Percentiles rank a stretch among this genome's conserved stretches.
These are phyloP conservation scores for Patiria miniata DNA, from an alignment of 35 echinoderm and acorn worm species.

Conservation along the genomic window DNA sequence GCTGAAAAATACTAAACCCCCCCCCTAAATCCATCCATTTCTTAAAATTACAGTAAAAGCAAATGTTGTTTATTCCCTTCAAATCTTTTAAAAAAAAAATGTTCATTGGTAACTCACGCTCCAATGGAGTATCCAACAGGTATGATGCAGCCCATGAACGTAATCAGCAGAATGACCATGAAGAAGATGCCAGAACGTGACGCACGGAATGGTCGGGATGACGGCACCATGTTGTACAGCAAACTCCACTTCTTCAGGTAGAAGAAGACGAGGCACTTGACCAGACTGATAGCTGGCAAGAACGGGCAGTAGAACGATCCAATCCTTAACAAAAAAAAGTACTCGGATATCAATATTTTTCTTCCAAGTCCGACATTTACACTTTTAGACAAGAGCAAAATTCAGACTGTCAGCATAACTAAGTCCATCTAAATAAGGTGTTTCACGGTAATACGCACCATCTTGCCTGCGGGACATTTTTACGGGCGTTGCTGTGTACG, in stretches of 20 bases:
- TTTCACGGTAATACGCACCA: too few species aligned
- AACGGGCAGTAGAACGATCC: conserved; percentile 89
- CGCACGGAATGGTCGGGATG: conserved; percentile 83
- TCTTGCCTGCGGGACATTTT: too few species aligned
- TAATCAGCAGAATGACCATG: conserved; percentile 87
- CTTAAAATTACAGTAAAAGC: too few species aligned
- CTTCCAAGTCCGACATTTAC: not conserved
- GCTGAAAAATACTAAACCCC: too few species aligned
- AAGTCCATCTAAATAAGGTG: too few species aligned
- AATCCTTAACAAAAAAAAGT: conserved; percentile 70
- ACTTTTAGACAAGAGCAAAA: too few species aligned
- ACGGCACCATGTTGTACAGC: conserved; percentile 90
- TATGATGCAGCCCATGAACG: conserved; percentile 86
- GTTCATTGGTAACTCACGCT: conserved; percentile 80
- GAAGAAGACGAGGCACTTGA: conserved; percentile 93
- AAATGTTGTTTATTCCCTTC: too few species aligned
- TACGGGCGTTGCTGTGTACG: too few species aligned
- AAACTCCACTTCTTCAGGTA: conserved; percentile 99
- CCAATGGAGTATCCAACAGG: conserved; percentile 88
- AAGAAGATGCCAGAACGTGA: conserved; percentile 89
- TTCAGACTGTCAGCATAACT: too few species aligned
- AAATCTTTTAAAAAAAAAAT: too few species aligned
- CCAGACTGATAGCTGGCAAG: conserved; percentile 71
- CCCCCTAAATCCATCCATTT: too few species aligned
- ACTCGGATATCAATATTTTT: not conserved